Conservation (phyloP, 2,797 vertebrate species). For the Simalia tracyae region DNA sequence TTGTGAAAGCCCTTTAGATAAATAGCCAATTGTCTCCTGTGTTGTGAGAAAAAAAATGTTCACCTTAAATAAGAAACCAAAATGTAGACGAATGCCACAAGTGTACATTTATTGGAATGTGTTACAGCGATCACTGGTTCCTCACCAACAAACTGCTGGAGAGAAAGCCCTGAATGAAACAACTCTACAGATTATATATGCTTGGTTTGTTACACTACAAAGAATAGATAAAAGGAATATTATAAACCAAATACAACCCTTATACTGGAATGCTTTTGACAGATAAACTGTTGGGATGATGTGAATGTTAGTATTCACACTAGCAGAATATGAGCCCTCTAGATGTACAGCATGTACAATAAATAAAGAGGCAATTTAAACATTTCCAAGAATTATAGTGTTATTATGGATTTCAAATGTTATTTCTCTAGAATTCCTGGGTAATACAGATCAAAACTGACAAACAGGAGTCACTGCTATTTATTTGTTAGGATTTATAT, state of each 20-base stretch:
- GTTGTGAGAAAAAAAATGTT: not conserved
- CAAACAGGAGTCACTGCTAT: not conserved
- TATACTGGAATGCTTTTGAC: not conserved
- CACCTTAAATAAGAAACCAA: not conserved
- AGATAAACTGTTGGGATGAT: not conserved
- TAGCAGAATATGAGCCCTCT: not conserved
- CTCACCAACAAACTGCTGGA: not conserved
- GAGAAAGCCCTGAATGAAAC: not conserved
- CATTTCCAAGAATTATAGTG: not conserved
- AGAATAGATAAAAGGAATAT: not conserved
- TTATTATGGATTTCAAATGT: not conserved
- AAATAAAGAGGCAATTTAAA: not conserved
- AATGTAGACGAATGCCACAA: not conserved
- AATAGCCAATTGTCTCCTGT: constrained; percentile 46
- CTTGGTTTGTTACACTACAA: not conserved
- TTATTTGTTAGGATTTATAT: not conserved
- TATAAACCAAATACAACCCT: not conserved
- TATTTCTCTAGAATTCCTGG: not conserved
- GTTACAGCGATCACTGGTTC: not conserved
- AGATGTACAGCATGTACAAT: not conserved
- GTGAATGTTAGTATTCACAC: not conserved
- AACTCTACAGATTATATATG: not conserved
- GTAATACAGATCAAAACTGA: not conserved
- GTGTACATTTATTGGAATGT: no score
- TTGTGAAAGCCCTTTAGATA: constrained; percentile 34